Evolutionary conservation across 2,888 invertebrate species (phyloP), one percentile per base, ranked within the genome.

Genomic region (Spatulosminthurus flaviceps): DNA sequence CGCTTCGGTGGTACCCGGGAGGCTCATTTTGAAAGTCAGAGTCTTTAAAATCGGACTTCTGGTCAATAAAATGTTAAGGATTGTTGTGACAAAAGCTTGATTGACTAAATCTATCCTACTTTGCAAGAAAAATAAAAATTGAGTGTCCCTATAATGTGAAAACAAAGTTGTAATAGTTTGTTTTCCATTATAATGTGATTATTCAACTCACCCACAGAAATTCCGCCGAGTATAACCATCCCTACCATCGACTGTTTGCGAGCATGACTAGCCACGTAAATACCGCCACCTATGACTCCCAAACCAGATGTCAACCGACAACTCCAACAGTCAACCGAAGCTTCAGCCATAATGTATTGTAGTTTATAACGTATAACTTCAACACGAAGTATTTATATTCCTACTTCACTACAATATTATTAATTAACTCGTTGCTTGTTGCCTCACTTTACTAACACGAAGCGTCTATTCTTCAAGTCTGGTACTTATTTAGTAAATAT

Each of bases 281-380:
- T 1, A 5, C 79, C 77, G 19, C 61, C 76, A 16, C 71, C 76
- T 4, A 77, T 43, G 19, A 79, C 29, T 13, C 79, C 79, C 5
- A 41, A 24, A 16, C 79, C 79, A 22, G 76, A 76, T 0, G 61
- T 51, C 19, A 76, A 22, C n/a, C 79, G 26, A 77, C 79, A 79
- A 2, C 22, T 24, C 34, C 9, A 79, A 71, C 79, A 79, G 51
- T 51, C 51, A 19, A 11, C 51, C 16, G 51, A 51, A 11, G 5
- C n/a, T 13, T 5, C 1, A 2, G 5, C n/a, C 51, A 51, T 51
- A 9, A 13, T 51, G 16, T n/a, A 51, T 51, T 16, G 2, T 16
- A 51, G 16, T 19, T 19, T 51, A 2, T 51, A 11, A 11, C 16
- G 51, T 19, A 41, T 41, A 41, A 41, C 13, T 41, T 41, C n/a